These are phyloP conservation scores for Andricus curvator DNA, from an alignment of 2,888 invertebrate species.

Conservation along the genomic window DNA sequence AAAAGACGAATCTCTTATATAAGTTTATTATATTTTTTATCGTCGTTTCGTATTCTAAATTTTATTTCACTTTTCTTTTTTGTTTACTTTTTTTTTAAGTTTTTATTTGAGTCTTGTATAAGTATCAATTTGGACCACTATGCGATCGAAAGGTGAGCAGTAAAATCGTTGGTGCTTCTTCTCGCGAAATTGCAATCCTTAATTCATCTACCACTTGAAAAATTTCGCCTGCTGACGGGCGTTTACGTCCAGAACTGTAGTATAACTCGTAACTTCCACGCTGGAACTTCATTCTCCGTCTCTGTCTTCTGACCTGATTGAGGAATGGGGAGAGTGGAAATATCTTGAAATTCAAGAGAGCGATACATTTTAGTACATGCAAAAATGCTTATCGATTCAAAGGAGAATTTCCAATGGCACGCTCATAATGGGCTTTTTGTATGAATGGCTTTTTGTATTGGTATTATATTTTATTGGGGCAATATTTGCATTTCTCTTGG, in stretches of 20 bases:
- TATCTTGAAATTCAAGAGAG: conserved; percentile 5
- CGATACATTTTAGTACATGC: conserved; percentile 32
- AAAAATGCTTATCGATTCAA: conserved; percentile 7
- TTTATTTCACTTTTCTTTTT: no score
- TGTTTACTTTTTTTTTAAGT: no score
- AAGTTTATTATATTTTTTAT: no score
- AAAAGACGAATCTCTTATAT: no score
- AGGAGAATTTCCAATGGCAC: conserved; percentile 28
- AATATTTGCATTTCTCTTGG: background rate
- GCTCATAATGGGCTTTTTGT: conserved; percentile 21
- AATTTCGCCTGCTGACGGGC: background rate
- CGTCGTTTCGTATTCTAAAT: no score
- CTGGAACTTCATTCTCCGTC: conserved; percentile 10
- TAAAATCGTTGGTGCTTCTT: no score
- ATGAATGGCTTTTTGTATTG: conserved; percentile 3
- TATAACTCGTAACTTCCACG: conserved; percentile 20
- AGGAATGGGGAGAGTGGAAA: background rate
- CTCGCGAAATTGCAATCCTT: background rate
- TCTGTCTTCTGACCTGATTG: conserved; percentile 14
- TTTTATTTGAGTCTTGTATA: no score
- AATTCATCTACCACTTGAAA: background rate
- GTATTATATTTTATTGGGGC: background rate
- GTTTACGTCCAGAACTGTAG: background rate
- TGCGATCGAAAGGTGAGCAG: no score
- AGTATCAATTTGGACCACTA: no score